Percentiles rank a stretch among this genome's conserved stretches.
Conservation (phyloP, 2,797 vertebrate species). For the Buphagus erythrorhynchus region DNA sequence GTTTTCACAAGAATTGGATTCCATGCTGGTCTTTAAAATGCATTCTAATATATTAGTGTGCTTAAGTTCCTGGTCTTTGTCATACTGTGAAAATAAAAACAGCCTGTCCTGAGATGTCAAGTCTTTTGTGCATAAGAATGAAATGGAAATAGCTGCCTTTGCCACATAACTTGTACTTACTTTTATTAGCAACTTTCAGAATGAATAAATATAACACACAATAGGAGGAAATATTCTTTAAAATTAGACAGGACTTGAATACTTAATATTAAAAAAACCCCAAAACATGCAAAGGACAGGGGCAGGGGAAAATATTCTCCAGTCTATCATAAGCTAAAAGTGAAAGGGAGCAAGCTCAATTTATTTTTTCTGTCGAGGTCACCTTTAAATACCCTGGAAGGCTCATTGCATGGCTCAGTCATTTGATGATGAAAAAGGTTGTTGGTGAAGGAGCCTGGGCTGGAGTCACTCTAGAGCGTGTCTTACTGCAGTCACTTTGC, state of each 20-base stretch:
- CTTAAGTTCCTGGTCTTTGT: slow-evolving; percentile 8
- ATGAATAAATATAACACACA: slow-evolving; percentile 46
- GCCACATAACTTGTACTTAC: slow-evolving; percentile 21
- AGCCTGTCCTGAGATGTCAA: slow-evolving; percentile 28
- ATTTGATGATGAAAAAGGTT: slow-evolving; percentile 33
- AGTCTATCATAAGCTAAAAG: not conserved
- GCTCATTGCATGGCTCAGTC: slow-evolving; percentile 6
- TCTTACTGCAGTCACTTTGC: not conserved
- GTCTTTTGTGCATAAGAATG: slow-evolving; percentile 17
- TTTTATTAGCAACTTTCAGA: slow-evolving; percentile 56
- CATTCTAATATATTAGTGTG: not conserved
- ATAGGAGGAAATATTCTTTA: slow-evolving; percentile 38
- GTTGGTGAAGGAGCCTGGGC: not conserved
- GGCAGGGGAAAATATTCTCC: not conserved
- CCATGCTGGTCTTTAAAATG: not conserved
- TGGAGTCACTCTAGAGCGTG: not conserved
- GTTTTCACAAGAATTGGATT: not conserved
- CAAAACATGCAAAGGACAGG: not conserved
- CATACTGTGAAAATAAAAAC: slow-evolving; percentile 37
- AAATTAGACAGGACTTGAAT: not conserved
- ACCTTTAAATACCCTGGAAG: slow-evolving; percentile 33
- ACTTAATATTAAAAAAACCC: not conserved
- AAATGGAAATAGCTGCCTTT: slow-evolving; percentile 55
- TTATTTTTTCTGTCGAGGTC: slow-evolving; percentile 11
- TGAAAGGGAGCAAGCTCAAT: not conserved